Percentiles rank a stretch among this genome's conserved stretches.
phyloP scores from a whole-genome alignment of 2,797 vertebrate species.

The Macroramphosus scolopax region DNA sequence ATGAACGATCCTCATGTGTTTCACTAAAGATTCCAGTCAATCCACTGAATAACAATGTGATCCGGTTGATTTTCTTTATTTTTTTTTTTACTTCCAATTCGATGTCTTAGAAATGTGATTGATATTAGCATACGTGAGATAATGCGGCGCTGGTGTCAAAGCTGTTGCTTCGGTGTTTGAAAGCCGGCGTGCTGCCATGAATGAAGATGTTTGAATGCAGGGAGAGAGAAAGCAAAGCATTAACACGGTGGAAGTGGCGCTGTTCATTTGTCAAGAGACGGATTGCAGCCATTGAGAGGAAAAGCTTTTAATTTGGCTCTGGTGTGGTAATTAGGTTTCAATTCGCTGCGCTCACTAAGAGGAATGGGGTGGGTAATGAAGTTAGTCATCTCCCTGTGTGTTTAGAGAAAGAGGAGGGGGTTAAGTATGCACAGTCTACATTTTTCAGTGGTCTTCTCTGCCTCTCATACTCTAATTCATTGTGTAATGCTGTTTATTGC shows the following conservation, averaged over 20 bases:
- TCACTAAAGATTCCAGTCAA: conserved; percentile 23
- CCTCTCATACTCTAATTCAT: conserved; percentile 66
- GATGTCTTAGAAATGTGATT: conserved; percentile 35
- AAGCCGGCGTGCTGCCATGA: conserved; percentile 48
- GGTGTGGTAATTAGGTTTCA: conserved; percentile 79
- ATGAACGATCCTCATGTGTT: conserved; percentile 8
- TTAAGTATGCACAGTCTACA: conserved; percentile 57
- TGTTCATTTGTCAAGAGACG: conserved; percentile 76
- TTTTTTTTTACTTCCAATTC: conserved; percentile 26
- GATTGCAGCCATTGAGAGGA: conserved; percentile 74
- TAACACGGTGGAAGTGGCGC: conserved; percentile 55
- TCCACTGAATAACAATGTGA: conserved; percentile 24
- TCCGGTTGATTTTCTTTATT: conserved; percentile 31
- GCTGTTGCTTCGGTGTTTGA: conserved; percentile 40
- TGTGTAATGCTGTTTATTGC: conserved; percentile 78
- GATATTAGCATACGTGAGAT: conserved; percentile 41
- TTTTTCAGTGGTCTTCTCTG: conserved; percentile 54
- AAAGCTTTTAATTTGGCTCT: conserved; percentile 79
- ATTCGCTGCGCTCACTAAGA: conserved; percentile 71
- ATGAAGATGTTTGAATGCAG: conserved; percentile 55
- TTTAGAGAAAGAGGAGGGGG: conserved; percentile 38
- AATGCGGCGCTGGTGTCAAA: conserved; percentile 44
- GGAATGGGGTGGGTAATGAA: conserved; percentile 74
- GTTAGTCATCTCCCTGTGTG: conserved; percentile 72
- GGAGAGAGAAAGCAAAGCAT: conserved; percentile 29